Percentiles rank a stretch among this genome's conserved stretches.
phyloP scores from a whole-genome alignment of 2,888 invertebrate genomes.

The Caenorhabditis imperialis region DNA sequence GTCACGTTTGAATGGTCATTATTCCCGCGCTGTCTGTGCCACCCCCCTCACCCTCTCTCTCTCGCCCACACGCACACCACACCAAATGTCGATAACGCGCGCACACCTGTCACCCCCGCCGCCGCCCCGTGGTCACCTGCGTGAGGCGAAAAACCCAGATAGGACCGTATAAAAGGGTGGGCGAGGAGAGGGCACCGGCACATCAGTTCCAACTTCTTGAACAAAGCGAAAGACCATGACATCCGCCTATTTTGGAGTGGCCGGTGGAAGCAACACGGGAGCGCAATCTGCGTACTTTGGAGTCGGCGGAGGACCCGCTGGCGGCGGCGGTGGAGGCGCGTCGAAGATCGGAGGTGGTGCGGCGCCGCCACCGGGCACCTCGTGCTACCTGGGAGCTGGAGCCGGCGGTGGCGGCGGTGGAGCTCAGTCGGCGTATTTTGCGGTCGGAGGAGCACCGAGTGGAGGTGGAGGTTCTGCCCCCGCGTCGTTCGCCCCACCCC shows the following conservation, averaged over 20 bases:
- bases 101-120: too few relatives aligned
- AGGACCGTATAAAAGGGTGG: too few relatives aligned
- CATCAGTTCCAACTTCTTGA: too few relatives aligned
- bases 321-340: conserved; percentile 39
- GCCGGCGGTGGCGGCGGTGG: conserved; percentile 51
- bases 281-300: conserved; percentile 55
- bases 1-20: too few relatives aligned
- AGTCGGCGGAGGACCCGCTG: conserved; percentile 48
- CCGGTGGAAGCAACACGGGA: conserved; percentile 50
- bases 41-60: background rate
- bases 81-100: too few relatives aligned
- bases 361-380: conserved; percentile 40
- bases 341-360: conserved; percentile 40
- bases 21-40: background rate
- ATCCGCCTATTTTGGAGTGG: conserved; percentile 60
- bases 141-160: too few relatives aligned
- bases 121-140: too few relatives aligned
- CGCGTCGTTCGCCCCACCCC: conserved; percentile 2
- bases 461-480: conserved; percentile 12
- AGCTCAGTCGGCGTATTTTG: conserved; percentile 40
- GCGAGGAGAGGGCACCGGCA: too few relatives aligned
- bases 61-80: too few relatives aligned
- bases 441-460: conserved; percentile 23
- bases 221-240: conserved; percentile 33
- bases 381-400: conserved; percentile 61